These are phyloP conservation scores for Caenorhabditis sinica DNA, from an alignment of 2,888 invertebrate genomes.

Conservation along the genomic window DNA sequence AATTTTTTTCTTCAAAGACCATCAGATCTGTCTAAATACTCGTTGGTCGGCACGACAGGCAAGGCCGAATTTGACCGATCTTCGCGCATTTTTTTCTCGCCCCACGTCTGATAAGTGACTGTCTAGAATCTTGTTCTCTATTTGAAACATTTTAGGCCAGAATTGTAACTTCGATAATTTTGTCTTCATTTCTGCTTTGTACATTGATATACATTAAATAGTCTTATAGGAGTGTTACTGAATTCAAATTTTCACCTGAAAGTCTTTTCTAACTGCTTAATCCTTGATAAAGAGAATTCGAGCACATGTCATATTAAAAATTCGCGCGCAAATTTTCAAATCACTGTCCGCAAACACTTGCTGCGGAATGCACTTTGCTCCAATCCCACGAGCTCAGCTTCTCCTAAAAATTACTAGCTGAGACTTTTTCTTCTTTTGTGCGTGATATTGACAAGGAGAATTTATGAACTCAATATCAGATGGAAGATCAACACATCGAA, in stretches of 20 bases:
- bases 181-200: background rate
- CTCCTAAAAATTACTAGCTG: slow-evolving; percentile 2
- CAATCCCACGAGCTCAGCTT: background rate
- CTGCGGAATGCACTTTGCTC: slow-evolving; percentile 13
- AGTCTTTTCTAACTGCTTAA: too few species aligned
- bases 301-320: background rate
- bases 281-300: too few species aligned
- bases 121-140: slow-evolving; percentile 4
- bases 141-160: background rate
- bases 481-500: background rate
- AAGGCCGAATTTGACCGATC: slow-evolving; percentile 52
- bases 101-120: slow-evolving; percentile 27
- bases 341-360: slow-evolving; percentile 26
- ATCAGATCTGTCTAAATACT: slow-evolving; percentile 45
- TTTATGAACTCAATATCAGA: background rate
- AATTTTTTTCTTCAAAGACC: slow-evolving; percentile 44
- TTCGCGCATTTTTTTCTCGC: slow-evolving; percentile 37
- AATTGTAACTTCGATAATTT: background rate
- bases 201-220: too few species aligned
- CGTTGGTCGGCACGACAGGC: slow-evolving; percentile 27
- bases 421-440: background rate
- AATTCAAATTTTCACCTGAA: too few species aligned
- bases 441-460: background rate
- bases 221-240: too few species aligned
- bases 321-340: slow-evolving; percentile 43